Evolutionary conservation across 2,797 vertebrate species (phyloP).

Genomic region (Pseudochirops corinnae): DNA sequence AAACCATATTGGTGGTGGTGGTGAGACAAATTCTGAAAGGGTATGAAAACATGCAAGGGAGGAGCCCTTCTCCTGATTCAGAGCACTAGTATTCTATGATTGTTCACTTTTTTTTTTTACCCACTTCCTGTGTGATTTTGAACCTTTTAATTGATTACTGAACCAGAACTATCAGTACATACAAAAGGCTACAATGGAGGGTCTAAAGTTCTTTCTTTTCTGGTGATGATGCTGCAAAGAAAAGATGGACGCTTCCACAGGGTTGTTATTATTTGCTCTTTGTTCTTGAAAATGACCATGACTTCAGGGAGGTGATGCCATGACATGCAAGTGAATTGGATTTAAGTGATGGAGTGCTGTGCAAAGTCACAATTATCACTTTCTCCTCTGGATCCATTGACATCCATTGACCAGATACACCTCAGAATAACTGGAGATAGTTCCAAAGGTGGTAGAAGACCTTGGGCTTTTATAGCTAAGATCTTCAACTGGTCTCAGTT

Average conservation of each 20-base stretch:
- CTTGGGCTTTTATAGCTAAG: too few relatives aligned
- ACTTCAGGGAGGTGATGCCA: too few relatives aligned
- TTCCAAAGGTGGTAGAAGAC: too few relatives aligned
- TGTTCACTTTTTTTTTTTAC: neutral
- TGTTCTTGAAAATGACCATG: too few relatives aligned
- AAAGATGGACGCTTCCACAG: neutral
- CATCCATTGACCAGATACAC: too few relatives aligned
- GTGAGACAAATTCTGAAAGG: neutral
- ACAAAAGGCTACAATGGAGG: neutral
- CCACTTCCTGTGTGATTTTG: neutral
- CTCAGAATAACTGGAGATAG: neutral
- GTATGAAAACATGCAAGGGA: neutral
- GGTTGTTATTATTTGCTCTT: too few relatives aligned
- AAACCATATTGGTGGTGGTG: neutral
- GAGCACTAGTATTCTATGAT: neutral
- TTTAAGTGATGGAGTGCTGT: too few relatives aligned
- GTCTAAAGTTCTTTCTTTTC: neutral
- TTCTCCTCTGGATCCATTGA: too few relatives aligned
- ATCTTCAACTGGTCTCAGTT: too few relatives aligned
- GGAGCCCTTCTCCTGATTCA: neutral
- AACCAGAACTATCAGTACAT: neutral
- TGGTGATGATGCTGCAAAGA: neutral
- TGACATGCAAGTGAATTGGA: too few relatives aligned
- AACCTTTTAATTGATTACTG: neutral
- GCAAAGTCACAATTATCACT: too few relatives aligned